phyloP scores from a whole-genome alignment of 2,797 vertebrate species.

The Bradypus variegatus region DNA sequence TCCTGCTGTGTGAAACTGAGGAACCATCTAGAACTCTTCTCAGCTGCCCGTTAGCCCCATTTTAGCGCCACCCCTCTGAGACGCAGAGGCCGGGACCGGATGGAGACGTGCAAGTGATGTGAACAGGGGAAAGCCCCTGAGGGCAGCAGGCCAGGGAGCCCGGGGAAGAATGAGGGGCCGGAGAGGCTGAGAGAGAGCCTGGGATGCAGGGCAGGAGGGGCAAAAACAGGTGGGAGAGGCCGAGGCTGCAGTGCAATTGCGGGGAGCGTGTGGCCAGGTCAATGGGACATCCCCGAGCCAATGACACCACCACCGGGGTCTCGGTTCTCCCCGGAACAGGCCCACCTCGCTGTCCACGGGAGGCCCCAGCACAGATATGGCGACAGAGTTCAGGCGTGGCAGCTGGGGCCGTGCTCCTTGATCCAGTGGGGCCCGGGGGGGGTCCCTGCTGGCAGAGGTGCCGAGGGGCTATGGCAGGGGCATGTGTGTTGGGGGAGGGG shows the following conservation, averaged over 20 bases:
- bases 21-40: not conserved
- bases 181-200: not conserved
- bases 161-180: no score
- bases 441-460: fast-evolving
- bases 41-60: not conserved
- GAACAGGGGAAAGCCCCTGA: not conserved
- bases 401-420: not conserved
- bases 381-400: not conserved
- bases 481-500: not conserved
- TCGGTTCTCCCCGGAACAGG: not conserved
- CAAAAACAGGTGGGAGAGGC: not conserved
- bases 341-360: not conserved
- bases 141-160: not conserved
- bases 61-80: not conserved
- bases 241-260: not conserved
- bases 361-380: not conserved
- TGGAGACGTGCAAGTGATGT: not conserved
- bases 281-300: not conserved
- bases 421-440: not conserved
- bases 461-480: not conserved
- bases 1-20: not conserved
- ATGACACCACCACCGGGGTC: not conserved
- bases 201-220: not conserved
- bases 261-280: not conserved
- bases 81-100: not conserved